phyloP scores from a whole-genome alignment of 2,888 invertebrate species.

The Drosophila macrospina region DNA sequence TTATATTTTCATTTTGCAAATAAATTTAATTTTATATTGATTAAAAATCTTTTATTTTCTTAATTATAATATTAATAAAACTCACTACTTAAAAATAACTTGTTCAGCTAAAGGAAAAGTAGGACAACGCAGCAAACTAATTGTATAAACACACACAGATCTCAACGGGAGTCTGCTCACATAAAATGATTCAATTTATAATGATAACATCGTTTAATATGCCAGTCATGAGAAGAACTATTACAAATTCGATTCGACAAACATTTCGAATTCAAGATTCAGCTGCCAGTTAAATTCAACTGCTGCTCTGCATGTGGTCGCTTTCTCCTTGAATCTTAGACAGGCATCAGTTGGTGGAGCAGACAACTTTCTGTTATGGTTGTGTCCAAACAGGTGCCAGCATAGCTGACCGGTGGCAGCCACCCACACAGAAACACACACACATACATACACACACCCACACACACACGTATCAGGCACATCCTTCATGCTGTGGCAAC shows the following conservation, averaged over 20 bases:
- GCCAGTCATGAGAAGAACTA: neutral
- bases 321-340: constrained; percentile 11
- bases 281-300: neutral
- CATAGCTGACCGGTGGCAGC: constrained; percentile 3
- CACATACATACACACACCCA: constrained; percentile 37
- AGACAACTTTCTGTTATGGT: constrained; percentile 58
- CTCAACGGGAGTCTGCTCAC: too few relatives aligned
- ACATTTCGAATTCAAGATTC: neutral
- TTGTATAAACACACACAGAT: too few relatives aligned
- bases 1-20: neutral
- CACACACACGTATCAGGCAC: constrained; percentile 24
- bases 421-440: constrained; percentile 37
- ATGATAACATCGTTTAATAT: neutral
- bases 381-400: constrained; percentile 59
- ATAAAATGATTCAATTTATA: constrained; percentile 3
- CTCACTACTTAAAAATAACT: too few relatives aligned
- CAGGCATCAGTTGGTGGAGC: constrained; percentile 36
- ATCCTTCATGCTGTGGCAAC: constrained; percentile 62
- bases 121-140: too few relatives aligned
- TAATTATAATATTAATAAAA: too few relatives aligned
- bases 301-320: constrained; percentile 8
- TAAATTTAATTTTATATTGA: too few relatives aligned
- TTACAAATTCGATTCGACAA: neutral
- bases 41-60: too few relatives aligned
- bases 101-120: too few relatives aligned